Evolutionary conservation across 2,888 invertebrate genomes (phyloP), one percentile per base, ranked within the genome.

Genomic region (Tenthredo distinguenda): DNA sequence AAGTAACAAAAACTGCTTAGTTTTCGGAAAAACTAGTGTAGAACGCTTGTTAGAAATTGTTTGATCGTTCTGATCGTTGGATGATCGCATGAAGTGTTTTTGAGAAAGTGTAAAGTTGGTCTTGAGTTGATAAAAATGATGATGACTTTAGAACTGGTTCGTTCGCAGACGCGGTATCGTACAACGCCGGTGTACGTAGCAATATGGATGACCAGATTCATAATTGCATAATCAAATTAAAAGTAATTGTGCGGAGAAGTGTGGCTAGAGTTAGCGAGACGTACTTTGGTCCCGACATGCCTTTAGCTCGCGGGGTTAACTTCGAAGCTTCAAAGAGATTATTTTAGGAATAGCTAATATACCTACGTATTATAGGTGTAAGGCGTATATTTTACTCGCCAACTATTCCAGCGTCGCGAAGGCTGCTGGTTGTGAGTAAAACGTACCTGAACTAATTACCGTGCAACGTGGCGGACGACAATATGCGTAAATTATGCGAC

Each of bases 191-290:
- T 26, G 74, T 43, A 43, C 15, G 31, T 43, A 10, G n/a, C 6
- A n/a, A 76, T 47, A 76, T 76, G 72, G 72, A n/a, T 74, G 72
- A 43, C 40, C 72, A 74, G 43, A 74, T 77, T 50, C 50, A 77
- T 77, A 50, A 79, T 79, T 43, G 40, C 83, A 83, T 87, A 90
- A 89, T 87, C 87, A 85, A 90, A 89, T 90, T 89, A 87, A 84
- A 85, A 87, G 79, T 88, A 88, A 90, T 88, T 88, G 86, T 86
- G 84, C 85, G 85, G 76, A 85, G 83, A 82, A 65, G 86, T 72
- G 77, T 74, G 55, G 79, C 34, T 77, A 77, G 47, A 77, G 55
- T 84, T 86, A 86, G 84, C 85, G 87, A 86, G 87, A 87, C 87
- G 84, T 86, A 87, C 86, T 87, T 87, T 47, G 84, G 31, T 68